phyloP scores from a whole-genome alignment of 2,888 invertebrate genomes.

The Maniola hyperantus region DNA sequence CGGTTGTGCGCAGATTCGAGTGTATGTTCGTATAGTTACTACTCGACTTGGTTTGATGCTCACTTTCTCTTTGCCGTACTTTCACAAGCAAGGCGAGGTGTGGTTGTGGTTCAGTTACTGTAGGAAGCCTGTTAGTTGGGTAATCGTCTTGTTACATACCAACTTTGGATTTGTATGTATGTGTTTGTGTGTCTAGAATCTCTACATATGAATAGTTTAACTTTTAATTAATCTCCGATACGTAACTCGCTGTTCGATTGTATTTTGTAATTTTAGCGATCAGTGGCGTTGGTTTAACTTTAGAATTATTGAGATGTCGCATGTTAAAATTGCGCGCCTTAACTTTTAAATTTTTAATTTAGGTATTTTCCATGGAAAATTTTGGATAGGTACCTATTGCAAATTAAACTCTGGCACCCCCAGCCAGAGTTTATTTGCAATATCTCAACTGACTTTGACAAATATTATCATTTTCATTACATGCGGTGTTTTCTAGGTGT shows the following conservation, averaged over 20 bases:
- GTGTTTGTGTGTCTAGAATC: constrained; percentile 21
- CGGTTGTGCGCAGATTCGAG: constrained; percentile 59
- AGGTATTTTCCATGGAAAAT: background rate
- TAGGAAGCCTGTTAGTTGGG: constrained; percentile 48
- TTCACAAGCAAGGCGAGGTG: constrained; percentile 78
- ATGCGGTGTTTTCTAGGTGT: background rate
- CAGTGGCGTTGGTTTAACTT: background rate
- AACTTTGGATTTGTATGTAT: constrained; percentile 21
- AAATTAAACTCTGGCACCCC: too few relatives aligned
- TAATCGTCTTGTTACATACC: constrained; percentile 39
- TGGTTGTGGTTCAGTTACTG: constrained; percentile 72
- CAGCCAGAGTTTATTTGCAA: background rate
- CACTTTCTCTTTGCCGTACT: constrained; percentile 81
- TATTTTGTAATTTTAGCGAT: constrained; percentile 4
- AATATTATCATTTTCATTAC: background rate
- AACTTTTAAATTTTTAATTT: background rate
- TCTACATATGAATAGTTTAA: constrained; percentile 25
- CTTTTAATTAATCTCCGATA: constrained; percentile 22
- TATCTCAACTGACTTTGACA: background rate
- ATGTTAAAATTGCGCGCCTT: background rate
- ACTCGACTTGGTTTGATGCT: constrained; percentile 52
- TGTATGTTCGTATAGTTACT: constrained; percentile 52
- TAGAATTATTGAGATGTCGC: background rate
- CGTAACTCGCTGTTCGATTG: constrained; percentile 3
- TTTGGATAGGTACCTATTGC: too few relatives aligned